Evolutionary conservation across 1,140 invertebrate genomes (phyloP).

Genomic region (Grapholita molesta): DNA sequence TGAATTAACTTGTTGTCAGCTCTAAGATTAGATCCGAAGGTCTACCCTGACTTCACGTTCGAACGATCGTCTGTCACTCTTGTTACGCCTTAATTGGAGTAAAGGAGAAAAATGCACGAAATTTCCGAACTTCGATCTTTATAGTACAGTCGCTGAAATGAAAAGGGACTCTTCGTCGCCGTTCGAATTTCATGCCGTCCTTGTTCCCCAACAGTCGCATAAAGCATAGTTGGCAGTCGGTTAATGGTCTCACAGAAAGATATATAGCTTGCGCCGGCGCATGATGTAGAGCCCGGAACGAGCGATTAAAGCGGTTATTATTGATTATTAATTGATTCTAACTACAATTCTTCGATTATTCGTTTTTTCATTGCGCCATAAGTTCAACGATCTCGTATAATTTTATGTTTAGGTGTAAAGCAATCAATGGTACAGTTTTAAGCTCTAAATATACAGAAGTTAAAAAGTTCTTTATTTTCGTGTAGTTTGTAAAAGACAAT

Average conservation of each 20-base stretch:
- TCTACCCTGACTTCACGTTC: too few species aligned
- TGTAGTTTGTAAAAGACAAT: too few species aligned
- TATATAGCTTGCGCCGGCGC: background rate
- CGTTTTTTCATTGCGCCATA: background rate
- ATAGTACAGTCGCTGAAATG: background rate
- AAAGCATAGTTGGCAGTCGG: background rate
- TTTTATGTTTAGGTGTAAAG: background rate
- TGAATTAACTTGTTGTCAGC: too few species aligned
- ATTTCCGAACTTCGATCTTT: too few species aligned
- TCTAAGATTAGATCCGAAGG: too few species aligned
- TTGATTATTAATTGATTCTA: conserved; percentile 2
- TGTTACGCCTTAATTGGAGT: too few species aligned
- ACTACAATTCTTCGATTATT: background rate
- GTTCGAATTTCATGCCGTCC: background rate
- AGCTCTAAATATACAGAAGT: too few species aligned
- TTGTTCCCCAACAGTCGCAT: background rate
- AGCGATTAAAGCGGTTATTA: background rate
- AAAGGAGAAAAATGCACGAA: too few species aligned
- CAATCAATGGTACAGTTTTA: background rate
- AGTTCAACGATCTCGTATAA: background rate
- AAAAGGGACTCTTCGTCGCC: background rate
- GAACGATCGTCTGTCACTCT: too few species aligned
- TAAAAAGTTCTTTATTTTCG: too few species aligned
- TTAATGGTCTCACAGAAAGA: background rate
- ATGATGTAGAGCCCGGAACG: conserved; percentile 4